Percentiles rank a stretch among this genome's conserved stretches.
phyloP scores from a whole-genome alignment of 2,113 vertebrate species.

The Pseudopodoces humilis region DNA sequence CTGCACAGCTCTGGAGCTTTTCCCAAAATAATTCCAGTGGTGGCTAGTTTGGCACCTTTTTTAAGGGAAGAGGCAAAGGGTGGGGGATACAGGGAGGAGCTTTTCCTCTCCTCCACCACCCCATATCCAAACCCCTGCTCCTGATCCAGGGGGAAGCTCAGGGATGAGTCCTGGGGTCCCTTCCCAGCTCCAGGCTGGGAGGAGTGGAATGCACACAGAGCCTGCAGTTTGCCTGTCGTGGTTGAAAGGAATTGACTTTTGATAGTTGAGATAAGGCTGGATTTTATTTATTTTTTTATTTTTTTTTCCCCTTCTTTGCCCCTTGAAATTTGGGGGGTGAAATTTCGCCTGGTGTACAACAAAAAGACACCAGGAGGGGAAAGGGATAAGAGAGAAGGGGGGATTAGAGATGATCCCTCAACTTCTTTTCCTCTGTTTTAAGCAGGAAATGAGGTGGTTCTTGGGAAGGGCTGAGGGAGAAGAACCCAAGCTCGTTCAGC shows the following conservation, averaged over 20 bases:
- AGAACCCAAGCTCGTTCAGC: neutral
- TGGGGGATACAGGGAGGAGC: neutral
- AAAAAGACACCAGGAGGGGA: neutral
- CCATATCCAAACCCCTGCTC: neutral
- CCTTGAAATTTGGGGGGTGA: neutral
- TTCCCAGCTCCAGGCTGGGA: neutral
- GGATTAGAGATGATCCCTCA: neutral
- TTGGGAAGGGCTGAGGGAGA: neutral
- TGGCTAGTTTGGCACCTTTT: neutral
- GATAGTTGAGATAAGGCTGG: neutral
- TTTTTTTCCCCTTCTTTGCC: neutral
- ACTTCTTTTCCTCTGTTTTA: neutral
- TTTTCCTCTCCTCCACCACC: neutral
- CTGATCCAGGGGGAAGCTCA: neutral
- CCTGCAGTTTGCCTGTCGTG: neutral
- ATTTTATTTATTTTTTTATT: neutral
- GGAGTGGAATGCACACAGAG: neutral
- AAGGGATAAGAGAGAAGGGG: neutral
- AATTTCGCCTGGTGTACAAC: neutral
- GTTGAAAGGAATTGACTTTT: neutral
- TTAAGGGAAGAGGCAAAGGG: neutral
- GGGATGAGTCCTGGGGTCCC: neutral
- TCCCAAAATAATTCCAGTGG: neutral
- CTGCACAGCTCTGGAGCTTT: neutral
- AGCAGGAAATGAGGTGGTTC: slow-evolving; percentile 30